phyloP scores from a whole-genome alignment of 2,113 vertebrate genomes.

The Lamprologus sp. region DNA sequence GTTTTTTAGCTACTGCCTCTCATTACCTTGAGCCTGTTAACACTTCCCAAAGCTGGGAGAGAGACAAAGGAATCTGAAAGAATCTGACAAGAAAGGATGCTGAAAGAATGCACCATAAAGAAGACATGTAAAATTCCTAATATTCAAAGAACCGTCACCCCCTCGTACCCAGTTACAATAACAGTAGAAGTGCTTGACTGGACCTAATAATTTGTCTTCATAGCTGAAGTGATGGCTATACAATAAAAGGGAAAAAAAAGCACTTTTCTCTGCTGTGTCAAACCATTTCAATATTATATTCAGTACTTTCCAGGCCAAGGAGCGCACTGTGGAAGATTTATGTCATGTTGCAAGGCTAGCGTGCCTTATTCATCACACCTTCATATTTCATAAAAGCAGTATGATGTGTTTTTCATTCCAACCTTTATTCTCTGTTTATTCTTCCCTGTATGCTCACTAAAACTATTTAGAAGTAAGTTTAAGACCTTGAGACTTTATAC shows the following conservation, averaged over 20 bases:
- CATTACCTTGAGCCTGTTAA: neutral
- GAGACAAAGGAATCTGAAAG: neutral
- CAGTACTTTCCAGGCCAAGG: slow-evolving; percentile 10
- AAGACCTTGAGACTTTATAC: slow-evolving; percentile 1
- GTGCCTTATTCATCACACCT: slow-evolving; percentile 24
- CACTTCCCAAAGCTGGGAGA: neutral
- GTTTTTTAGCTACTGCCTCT: neutral
- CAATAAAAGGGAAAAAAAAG: neutral
- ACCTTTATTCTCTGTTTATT: neutral
- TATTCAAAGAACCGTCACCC: neutral
- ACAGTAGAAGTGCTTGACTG: neutral
- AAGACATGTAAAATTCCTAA: neutral
- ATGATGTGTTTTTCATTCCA: slow-evolving; percentile 14
- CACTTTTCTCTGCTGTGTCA: neutral
- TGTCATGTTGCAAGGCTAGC: slow-evolving; percentile 10
- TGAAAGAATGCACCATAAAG: neutral
- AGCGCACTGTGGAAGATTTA: slow-evolving; percentile 18
- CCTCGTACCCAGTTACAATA: neutral
- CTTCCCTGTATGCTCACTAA: neutral
- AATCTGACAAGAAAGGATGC: neutral
- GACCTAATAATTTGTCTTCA: neutral
- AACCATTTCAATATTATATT: slow-evolving; percentile 15
- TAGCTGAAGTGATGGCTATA: neutral
- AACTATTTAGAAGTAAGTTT: neutral
- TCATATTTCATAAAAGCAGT: slow-evolving; percentile 37